Base-by-base conservation (phyloP, 2,888 invertebrate genomes). In the Microchrysa polita region DNA sequence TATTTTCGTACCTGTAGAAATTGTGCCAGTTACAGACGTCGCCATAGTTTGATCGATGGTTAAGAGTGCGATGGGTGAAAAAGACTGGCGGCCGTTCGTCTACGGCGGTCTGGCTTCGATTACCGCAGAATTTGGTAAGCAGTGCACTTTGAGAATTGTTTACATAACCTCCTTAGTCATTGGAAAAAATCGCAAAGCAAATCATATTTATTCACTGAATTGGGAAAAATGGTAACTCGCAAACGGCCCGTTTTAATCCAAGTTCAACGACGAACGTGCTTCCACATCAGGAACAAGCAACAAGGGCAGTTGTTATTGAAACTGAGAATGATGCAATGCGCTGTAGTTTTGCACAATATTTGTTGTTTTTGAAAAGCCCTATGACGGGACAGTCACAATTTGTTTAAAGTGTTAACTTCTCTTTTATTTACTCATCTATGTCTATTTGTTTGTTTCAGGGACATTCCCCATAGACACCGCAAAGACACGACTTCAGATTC, bases 391-490 rank as follows among this genome's bases (percentile, higher is more conserved):
- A 5, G 27, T 7, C 27, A 34, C 27, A 7, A 5, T 34, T 34
- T 34, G 4, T 34, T 34, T 34, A 7, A 34, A 34, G 27, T 7
- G 27, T 5, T 34, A 7, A 34, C 27, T 34, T n/a, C n/a, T n/a
- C n/a, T n/a, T 2, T 34, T 34, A 7, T 34, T 34, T 34, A 34
- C 27, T 34, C 27, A 34, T 53, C 59, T 60, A 10, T 52, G 16
- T 4, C 14, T 16, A 52, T 52, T 16, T 52, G 16, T 16, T 14
- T 4, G 76, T 77, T 78, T 61, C 78, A 94, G 96, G 96, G 78
- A 97, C 97, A 53, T 97, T 97, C 87, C 97, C 97, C n/a, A 93
- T 97, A 79, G 97, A 97, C 84, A 95, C 96, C 40, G 94, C 96
- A 22, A 97, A 97, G 87, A 97, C 96, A 18, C 89, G 97, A 78